A percentile compares a stretch with the other conserved stretches of the same genome.
phyloP scores from a whole-genome alignment of 2,888 invertebrate genomes.

The Drosophila pseudotakahashii region DNA sequence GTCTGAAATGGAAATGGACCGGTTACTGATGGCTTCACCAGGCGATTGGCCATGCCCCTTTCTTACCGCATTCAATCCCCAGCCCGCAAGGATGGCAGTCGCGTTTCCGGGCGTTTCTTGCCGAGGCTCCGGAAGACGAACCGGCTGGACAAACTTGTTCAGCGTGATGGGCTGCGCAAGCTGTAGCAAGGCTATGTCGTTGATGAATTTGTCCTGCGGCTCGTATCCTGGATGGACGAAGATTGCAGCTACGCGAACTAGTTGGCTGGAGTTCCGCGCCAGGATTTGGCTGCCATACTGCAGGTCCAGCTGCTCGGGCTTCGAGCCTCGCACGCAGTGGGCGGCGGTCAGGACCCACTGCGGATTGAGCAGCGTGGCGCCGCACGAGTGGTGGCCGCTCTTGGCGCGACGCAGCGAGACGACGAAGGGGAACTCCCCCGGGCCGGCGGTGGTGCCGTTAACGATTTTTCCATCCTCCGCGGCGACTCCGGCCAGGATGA shows the following conservation, averaged over 20 bases:
- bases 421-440: conserved; percentile 79
- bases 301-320: conserved; percentile 66
- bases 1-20: conserved; percentile 66
- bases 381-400: conserved; percentile 79
- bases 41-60: not conserved
- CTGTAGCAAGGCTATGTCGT: conserved; percentile 81
- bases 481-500: not conserved
- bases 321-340: conserved; percentile 75
- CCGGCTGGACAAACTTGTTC: conserved; percentile 62
- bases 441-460: conserved; percentile 75
- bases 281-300: conserved; percentile 80
- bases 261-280: conserved; percentile 60
- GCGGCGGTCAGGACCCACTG: conserved; percentile 82
- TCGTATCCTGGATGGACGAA: conserved; percentile 76
- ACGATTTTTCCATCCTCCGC: conserved; percentile 71
- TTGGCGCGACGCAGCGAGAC: conserved; percentile 76
- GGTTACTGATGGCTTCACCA: not conserved
- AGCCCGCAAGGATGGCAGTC: conserved; percentile 80
- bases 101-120: conserved; percentile 56
- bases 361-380: conserved; percentile 78
- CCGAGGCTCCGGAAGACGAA: conserved; percentile 69
- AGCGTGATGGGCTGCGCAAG: conserved; percentile 60
- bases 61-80: conserved; percentile 82
- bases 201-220: conserved; percentile 63
- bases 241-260: conserved; percentile 67